phyloP scores from a whole-genome alignment of 2,888 invertebrate species.

The Eristalinus sepulchralis region DNA sequence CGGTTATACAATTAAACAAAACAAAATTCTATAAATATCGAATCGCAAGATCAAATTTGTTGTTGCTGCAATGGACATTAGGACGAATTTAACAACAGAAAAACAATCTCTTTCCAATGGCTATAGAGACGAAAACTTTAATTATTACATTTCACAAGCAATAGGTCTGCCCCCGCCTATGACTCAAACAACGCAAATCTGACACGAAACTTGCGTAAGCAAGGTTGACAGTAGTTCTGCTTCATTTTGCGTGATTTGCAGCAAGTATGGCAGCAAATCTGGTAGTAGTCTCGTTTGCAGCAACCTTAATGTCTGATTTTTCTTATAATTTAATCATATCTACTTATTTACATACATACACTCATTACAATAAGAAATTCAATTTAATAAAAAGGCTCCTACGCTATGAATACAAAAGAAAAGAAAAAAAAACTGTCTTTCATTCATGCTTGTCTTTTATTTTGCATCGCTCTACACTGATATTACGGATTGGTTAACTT shows the following conservation, averaged over 20 bases:
- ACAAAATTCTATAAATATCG: constrained; percentile 28
- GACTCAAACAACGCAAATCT: too few relatives aligned
- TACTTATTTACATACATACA: constrained; percentile 19
- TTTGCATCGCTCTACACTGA: constrained; percentile 8
- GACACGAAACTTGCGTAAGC: too few relatives aligned
- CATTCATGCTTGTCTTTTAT: constrained; percentile 45
- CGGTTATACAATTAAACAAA: constrained; percentile 14
- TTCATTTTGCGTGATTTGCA: neutral
- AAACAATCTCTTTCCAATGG: neutral
- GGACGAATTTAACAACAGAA: constrained; percentile 7
- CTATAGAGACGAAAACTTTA: neutral
- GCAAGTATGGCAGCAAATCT: neutral
- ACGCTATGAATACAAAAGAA: neutral
- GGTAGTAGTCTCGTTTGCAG: constrained; percentile 16
- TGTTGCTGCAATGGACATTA: constrained; percentile 13
- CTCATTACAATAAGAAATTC: constrained; percentile 22
- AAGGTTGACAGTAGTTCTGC: too few relatives aligned
- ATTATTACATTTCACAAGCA: neutral
- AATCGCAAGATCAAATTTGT: constrained; percentile 26
- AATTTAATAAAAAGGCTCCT: neutral
- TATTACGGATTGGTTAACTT: neutral
- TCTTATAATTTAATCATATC: constrained; percentile 12
- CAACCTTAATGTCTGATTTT: constrained; percentile 1
- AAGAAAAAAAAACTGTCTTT: constrained; percentile 46
- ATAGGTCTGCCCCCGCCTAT: too few relatives aligned